A percentile compares a stretch with the other conserved stretches of the same genome.
Conservation (phyloP, 2,797 vertebrate genomes). For the Gymnocypris eckloni region DNA sequence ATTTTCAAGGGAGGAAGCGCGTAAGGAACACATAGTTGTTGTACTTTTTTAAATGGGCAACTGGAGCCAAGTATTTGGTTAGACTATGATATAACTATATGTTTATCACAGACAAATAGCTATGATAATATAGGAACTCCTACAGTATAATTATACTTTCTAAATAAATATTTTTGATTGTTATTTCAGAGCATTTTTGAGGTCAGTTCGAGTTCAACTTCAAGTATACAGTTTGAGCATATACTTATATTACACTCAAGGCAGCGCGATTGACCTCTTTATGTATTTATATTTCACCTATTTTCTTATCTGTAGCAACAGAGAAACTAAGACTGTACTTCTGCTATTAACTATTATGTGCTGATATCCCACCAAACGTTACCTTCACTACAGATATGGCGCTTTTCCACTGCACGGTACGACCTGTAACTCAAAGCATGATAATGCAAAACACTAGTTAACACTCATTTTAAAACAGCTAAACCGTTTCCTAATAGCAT, state of each 20-base stretch:
- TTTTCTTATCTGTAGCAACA: background rate
- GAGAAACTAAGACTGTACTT: constrained; percentile 6
- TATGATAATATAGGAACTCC: background rate
- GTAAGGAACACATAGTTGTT: constrained; percentile 60
- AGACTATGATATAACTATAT: background rate
- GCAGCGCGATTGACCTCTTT: background rate
- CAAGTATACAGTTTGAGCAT: constrained; percentile 36
- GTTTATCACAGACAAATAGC: background rate
- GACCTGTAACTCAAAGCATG: background rate
- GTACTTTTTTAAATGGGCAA: constrained; percentile 58
- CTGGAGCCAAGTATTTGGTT: constrained; percentile 21
- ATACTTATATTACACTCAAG: constrained; percentile 31
- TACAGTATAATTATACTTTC: constrained; percentile 16
- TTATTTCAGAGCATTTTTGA: constrained; percentile 18
- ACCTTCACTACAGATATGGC: background rate
- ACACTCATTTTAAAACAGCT: background rate
- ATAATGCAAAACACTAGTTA: background rate
- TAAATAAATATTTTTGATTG: constrained; percentile 24
- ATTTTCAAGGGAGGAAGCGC: constrained; percentile 71
- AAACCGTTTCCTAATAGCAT: background rate
- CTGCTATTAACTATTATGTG: constrained; percentile 2
- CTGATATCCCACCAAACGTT: constrained; percentile 3
- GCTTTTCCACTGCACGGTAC: no score
- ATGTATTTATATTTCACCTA: background rate
- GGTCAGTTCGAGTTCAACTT: constrained; percentile 48